These are phyloP conservation scores for Cettia cetti DNA, from an alignment of 2,113 vertebrate species.

Conservation along the genomic window DNA sequence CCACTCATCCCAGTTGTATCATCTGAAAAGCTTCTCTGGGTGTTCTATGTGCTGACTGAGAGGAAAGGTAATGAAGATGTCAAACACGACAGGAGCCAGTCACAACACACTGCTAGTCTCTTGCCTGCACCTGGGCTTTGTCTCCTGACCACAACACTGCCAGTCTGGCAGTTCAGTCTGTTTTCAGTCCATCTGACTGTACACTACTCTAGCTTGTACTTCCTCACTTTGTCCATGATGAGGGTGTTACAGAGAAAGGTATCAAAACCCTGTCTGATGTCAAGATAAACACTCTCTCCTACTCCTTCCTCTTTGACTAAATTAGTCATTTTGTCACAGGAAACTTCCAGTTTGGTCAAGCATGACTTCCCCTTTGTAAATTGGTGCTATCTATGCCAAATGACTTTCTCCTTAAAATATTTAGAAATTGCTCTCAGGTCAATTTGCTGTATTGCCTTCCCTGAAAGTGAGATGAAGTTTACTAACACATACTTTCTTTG, in stretches of 20 bases:
- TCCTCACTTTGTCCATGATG: neutral
- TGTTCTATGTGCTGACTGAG: rapidly evolving
- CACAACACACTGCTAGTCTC: neutral
- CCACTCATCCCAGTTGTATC: neutral
- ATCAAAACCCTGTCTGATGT: neutral
- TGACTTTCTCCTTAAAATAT: neutral
- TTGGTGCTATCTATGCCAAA: neutral
- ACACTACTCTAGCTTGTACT: neutral
- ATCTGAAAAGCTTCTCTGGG: neutral
- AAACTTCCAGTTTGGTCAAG: neutral
- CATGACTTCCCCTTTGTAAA: neutral
- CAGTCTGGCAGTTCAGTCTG: neutral
- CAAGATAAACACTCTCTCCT: neutral
- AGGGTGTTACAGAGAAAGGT: neutral
- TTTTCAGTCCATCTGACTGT: neutral
- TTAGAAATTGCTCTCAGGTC: neutral
- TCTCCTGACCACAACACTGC: neutral
- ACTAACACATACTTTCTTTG: neutral
- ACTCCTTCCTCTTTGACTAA: neutral
- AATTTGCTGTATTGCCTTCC: neutral
- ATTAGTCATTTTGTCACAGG: neutral
- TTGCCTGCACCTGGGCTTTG: neutral
- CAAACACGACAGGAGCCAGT: neutral
- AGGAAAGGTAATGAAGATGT: neutral
- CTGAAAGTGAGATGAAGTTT: neutral